These are phyloP conservation scores for Lymantria dispar DNA, from an alignment of 2,888 invertebrate genomes.

Conservation along the genomic window DNA sequence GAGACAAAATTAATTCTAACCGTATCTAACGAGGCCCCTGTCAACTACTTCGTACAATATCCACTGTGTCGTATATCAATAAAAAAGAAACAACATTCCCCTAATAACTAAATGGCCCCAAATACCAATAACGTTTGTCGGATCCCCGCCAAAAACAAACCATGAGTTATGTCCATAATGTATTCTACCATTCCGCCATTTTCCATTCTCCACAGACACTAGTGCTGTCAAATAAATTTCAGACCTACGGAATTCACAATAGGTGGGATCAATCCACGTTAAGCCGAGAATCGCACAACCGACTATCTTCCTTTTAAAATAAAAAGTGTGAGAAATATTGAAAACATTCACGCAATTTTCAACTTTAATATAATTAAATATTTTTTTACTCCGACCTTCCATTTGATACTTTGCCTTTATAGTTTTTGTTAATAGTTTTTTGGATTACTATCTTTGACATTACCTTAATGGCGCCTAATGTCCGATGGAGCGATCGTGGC, in stretches of 20 bases:
- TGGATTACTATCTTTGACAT: constrained; percentile 72
- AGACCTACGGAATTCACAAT: constrained; percentile 78
- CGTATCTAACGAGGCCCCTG: constrained; percentile 61
- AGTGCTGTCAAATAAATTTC: constrained; percentile 81
- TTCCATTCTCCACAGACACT: constrained; percentile 82
- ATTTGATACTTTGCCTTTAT: constrained; percentile 63
- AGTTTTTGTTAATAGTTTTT: constrained; percentile 76
- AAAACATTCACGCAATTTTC: constrained; percentile 56
- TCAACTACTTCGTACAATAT: constrained; percentile 62
- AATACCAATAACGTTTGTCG: constrained; percentile 81
- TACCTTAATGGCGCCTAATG: constrained; percentile 72
- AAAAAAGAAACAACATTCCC: constrained; percentile 58
- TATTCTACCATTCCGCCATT: constrained; percentile 79
- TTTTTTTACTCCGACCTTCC: constrained; percentile 71
- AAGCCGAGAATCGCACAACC: constrained; percentile 67
- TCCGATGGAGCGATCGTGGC: constrained; percentile 66
- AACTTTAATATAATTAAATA: constrained; percentile 44
- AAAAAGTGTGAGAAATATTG: constrained; percentile 45
- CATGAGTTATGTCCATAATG: constrained; percentile 79
- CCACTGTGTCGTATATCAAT: constrained; percentile 65
- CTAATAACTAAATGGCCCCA: constrained; percentile 75
- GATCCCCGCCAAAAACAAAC: constrained; percentile 81
- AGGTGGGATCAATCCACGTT: constrained; percentile 65
- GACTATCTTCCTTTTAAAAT: constrained; percentile 44
- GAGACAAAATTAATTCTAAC: constrained; percentile 70